phyloP scores from a whole-genome alignment of 2,113 vertebrate species.

The Corvus moneduloides region DNA sequence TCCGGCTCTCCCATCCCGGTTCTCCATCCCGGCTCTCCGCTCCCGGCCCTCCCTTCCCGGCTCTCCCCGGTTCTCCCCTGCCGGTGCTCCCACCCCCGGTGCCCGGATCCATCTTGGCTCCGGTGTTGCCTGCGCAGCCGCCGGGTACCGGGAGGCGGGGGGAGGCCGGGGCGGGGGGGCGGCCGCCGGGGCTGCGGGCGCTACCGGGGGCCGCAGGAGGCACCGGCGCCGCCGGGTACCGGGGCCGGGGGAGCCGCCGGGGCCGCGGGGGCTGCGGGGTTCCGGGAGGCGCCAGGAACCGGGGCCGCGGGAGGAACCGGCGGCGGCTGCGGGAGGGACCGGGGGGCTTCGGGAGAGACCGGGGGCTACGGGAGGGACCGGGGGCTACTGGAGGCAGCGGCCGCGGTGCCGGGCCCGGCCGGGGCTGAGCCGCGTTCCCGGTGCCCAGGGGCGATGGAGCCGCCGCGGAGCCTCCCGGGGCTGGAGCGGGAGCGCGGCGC shows the following conservation, averaged over 20 bases:
- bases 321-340: not conserved
- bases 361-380: not conserved
- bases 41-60: no score
- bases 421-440: not conserved
- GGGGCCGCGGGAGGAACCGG: not conserved
- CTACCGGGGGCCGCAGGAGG: no score
- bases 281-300: not conserved
- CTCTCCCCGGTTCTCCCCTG: no score
- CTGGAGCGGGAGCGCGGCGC: constrained; percentile 36
- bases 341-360: not conserved
- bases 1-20: no score
- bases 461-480: constrained; percentile 41
- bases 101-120: no score
- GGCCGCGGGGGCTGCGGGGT: not conserved
- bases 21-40: no score
- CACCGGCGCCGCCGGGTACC: not conserved
- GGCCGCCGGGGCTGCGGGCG: no score
- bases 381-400: not conserved
- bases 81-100: no score
- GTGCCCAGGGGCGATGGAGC: constrained; percentile 34
- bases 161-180: no score
- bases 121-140: no score
- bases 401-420: no score
- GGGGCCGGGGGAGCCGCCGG: not conserved
- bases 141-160: no score